Evolutionary conservation across 2,113 vertebrate genomes (phyloP), one percentile per base, ranked within the genome.

Genomic region (Perccottus glenii): DNA sequence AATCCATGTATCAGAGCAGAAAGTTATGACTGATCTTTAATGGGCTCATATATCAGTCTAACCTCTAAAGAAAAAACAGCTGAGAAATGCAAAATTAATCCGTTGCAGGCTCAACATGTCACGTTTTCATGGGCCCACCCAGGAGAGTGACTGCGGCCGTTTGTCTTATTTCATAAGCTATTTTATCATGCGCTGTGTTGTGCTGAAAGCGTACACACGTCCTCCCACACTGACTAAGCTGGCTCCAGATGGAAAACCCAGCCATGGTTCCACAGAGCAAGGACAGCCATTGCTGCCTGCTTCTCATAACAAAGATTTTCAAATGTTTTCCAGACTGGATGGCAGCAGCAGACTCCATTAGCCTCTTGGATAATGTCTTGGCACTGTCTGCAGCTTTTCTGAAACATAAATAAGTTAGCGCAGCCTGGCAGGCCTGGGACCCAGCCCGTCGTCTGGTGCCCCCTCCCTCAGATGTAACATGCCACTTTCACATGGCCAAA

Each of bases 311-410:
- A 94, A 86, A 90, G 89, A 73, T 56, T 80, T 75, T 71, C 72
- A 92, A 90, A 91, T 92, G 60, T 76, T 89, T 93, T 89, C 89
- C 91, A 94, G 89, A 89, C 86, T 78, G 76, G 73, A 87, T 84
- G 82, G 91, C 93, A 93, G 77, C 79, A 61, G 76, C 60, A 58
- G 73, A 76, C 89, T 87, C 84, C 82, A 75, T 85, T 64, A 48
- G n/a, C 70, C 67, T 79, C 89, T 92, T 90, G 93, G 88, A 89
- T 92, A 90, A 93, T 88, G 89, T 90, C 89, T 93, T 91, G 88
- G 90, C 88, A 92, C 73, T 53, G 81, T 86, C 79, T 45, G 57
- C 62, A 87, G 59, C 73, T 67, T 77, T 87, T 85, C 62, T 86
- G 88, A 90, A 93, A 91, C 80, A 90, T 90, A 94, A 92, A 92